Base-by-base conservation (phyloP, 2,888 invertebrate genomes). In the Hetaerina titia region DNA sequence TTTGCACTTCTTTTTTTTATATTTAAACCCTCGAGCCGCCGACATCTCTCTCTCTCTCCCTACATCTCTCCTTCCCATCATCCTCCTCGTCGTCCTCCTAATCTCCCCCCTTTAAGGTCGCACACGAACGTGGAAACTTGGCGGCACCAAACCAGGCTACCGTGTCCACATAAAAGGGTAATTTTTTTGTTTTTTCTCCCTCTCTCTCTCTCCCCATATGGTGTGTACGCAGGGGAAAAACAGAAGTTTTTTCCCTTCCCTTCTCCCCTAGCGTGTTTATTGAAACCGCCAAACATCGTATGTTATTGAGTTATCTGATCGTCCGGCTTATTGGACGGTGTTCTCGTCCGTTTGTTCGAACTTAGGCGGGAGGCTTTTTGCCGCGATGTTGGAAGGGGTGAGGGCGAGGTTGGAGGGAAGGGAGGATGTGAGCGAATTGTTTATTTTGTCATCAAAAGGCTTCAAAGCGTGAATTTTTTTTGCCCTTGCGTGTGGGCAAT, bases 231-330 rank as follows among this genome's bases (percentile, higher is more conserved):
- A 45, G 45, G 45, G 45, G 45, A 45, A 45, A 45, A 45, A 45
- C 45, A 45, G 45, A 45, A 45, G 45, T 45, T 45, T 45, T 45
- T 45, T 45, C 81, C 11, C 25, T 31, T 11, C 22, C 11, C 17
- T 60, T 60, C 60, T 60, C 17, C 60, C 60, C 60, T 17, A 17
- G 60, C 15, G 81, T 81, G 81, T 81, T 81, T 81, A 81, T 81
- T 81, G 31, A 31, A 81, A 81, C 81, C 81, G 81, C 81, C 81
- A 81, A 81, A 81, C 81, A 81, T 81, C 81, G 81, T 81, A 81
- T 81, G 81, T 81, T 81, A 81, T 81, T 81, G 81, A 81, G 81
- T 81, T 81, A 81, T 81, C 81, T 81, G 81, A 81, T 81, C 81
- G 81, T 81, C 81, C 81, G 81, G 81, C 31, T 81, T 81, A 81